Conservation (phyloP, 2,113 vertebrate species). For the Siniperca chuatsi region DNA sequence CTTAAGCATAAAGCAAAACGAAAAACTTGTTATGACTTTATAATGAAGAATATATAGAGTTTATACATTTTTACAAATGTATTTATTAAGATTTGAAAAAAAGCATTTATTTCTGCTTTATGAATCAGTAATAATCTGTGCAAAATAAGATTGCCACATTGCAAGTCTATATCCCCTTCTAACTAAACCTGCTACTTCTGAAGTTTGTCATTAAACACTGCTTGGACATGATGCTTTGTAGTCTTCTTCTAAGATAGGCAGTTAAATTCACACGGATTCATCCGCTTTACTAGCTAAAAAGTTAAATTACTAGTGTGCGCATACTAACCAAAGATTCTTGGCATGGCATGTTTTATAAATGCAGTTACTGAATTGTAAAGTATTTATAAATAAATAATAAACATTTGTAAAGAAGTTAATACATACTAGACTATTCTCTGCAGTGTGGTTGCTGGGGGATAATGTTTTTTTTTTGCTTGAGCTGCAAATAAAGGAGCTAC, state of each 20-base stretch:
- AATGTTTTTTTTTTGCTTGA: slow-evolving; percentile 14
- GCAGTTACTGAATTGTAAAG: slow-evolving; percentile 17
- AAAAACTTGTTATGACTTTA: no score
- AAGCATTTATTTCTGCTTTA: neutral
- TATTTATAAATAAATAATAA: slow-evolving; percentile 19
- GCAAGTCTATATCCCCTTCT: neutral
- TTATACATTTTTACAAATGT: neutral
- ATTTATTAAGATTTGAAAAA: neutral
- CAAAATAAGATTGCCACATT: neutral
- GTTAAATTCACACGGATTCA: neutral
- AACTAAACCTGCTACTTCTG: neutral
- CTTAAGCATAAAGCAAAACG: neutral
- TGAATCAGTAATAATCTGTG: neutral
- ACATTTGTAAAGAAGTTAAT: slow-evolving; percentile 24
- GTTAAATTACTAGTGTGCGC: neutral
- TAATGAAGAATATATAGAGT: neutral
- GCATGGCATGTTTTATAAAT: slow-evolving; percentile 29
- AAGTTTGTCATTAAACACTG: neutral
- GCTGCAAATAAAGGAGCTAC: slow-evolving; percentile 29
- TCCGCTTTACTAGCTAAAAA: no score
- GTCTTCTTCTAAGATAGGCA: no score
- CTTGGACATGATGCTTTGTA: neutral
- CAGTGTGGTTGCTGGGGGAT: neutral
- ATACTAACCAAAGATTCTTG: neutral
- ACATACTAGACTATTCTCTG: slow-evolving; percentile 16